Percentiles rank a stretch among this genome's conserved stretches.
phyloP scores from a whole-genome alignment of 2,888 invertebrate species.

The Yponomeuta sedellus region DNA sequence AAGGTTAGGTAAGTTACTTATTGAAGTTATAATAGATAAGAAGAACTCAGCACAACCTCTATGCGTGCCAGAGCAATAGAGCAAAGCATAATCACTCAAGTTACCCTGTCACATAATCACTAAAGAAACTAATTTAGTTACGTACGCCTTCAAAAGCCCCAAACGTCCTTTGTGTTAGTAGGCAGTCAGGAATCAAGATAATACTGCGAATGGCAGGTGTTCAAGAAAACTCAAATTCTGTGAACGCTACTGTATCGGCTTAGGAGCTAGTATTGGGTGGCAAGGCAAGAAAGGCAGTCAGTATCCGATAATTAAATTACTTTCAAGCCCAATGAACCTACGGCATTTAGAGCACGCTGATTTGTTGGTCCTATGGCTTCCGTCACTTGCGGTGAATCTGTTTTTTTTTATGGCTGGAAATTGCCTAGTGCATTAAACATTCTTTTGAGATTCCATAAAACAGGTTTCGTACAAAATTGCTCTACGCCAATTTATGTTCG shows the following conservation, averaged over 20 bases:
- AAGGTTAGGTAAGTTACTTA: background rate
- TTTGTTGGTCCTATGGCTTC: background rate
- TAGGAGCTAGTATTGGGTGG: background rate
- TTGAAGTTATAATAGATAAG: background rate
- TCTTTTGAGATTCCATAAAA: background rate
- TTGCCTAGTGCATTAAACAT: background rate
- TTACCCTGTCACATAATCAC: background rate
- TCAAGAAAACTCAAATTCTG: background rate
- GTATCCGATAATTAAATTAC: background rate
- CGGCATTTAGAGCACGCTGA: background rate
- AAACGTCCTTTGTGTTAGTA: background rate
- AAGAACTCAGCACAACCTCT: background rate
- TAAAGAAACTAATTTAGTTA: background rate
- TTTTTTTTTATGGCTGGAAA: background rate
- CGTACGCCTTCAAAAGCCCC: background rate
- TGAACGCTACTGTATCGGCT: background rate
- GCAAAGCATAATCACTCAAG: background rate
- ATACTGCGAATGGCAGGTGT: background rate
- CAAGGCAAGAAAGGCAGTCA: background rate
- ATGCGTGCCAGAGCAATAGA: background rate
- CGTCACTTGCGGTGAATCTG: background rate
- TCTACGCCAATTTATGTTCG: background rate
- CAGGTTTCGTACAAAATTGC: slow-evolving; percentile 6
- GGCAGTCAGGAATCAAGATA: background rate
- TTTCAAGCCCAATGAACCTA: background rate